Base-by-base conservation (phyloP, 2,888 invertebrate species). In the Erebia palarica region DNA sequence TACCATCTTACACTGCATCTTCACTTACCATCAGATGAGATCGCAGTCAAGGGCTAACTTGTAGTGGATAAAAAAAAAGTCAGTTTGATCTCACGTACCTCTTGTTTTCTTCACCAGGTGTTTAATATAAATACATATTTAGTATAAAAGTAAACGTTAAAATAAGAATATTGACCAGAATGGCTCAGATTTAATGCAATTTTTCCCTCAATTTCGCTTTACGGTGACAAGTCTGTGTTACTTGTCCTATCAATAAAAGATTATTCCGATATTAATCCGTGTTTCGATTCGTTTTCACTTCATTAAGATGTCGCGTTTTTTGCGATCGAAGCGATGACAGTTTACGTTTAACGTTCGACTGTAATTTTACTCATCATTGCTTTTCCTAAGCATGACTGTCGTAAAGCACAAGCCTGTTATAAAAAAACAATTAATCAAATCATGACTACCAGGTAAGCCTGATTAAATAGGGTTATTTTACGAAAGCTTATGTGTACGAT, bases 161-260 rank as follows among this genome's bases (percentile, higher is more conserved):
- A 57, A 57, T 11, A 21, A 13, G 9, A 21, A 4, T 11, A 18
- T 21, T 21, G 1, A 57, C 18, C 9, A 57, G 2, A 10, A 21
- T 18, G 10, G 10, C 57, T 11, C 57, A 10, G 36, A 59, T 36
- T 42, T 36, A 36, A n/a, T 16, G 9, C 10, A 14, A 59, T n/a
- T 59, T 55, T 44, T 60, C 9, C 42, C 18, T 44, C 5, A n/a
- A 18, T 14, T 16, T 16, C 44, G 44, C 16, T 42, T 16, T 16
- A 16, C 16, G 42, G 8, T 7, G 16, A 60, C 60, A 16, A 9
- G 13, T 44, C 18, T 11, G 13, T 44, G 60, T 61, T 18, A 61
- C 42, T 61, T 36, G n/a, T 16, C 11, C 11, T 11, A 61, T 61
- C 16, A 61, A 61, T 61, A 44, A 44, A 61, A 61, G 44, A 61